Conservation (phyloP, 2,113 vertebrate genomes). For the Serinus canaria region DNA sequence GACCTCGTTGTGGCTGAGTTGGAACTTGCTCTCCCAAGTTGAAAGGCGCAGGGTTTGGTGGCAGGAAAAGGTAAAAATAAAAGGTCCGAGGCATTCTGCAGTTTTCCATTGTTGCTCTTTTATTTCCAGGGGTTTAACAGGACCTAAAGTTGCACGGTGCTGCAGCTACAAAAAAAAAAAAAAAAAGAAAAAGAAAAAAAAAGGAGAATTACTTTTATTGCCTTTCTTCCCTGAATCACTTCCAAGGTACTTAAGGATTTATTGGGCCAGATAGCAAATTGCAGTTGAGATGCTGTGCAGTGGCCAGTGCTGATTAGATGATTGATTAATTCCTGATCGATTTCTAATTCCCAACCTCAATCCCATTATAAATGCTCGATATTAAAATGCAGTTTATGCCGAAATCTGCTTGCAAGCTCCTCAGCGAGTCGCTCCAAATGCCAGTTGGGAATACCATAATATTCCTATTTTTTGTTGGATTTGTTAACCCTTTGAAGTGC, state of each 20-base stretch:
- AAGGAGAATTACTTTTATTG: neutral
- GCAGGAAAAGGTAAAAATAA: constrained; percentile 23
- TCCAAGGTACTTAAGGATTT: constrained; percentile 37
- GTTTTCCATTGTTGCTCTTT: constrained; percentile 60
- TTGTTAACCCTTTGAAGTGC: constrained; percentile 34
- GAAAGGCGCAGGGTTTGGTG: constrained; percentile 43
- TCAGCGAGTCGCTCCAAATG: neutral
- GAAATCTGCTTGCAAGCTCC: neutral
- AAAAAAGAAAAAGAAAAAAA: neutral
- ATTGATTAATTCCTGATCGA: constrained; percentile 52
- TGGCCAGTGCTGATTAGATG: constrained; percentile 14
- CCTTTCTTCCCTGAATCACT: constrained; percentile 38
- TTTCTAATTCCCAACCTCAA: constrained; percentile 56
- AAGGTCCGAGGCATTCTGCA: neutral
- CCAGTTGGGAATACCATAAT: neutral
- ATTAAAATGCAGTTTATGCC: neutral
- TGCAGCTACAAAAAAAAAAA: neutral
- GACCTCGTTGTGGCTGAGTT: constrained; percentile 58
- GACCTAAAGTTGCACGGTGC: neutral
- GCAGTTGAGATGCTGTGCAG: neutral
- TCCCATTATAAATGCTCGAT: constrained; percentile 12
- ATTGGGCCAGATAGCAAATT: constrained; percentile 32
- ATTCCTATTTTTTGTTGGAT: neutral
- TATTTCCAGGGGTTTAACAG: constrained; percentile 16
- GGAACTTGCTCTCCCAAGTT: constrained; percentile 65